Evolutionary conservation across 2,113 vertebrate species (phyloP).

Genomic region (Dinomys branickii): DNA sequence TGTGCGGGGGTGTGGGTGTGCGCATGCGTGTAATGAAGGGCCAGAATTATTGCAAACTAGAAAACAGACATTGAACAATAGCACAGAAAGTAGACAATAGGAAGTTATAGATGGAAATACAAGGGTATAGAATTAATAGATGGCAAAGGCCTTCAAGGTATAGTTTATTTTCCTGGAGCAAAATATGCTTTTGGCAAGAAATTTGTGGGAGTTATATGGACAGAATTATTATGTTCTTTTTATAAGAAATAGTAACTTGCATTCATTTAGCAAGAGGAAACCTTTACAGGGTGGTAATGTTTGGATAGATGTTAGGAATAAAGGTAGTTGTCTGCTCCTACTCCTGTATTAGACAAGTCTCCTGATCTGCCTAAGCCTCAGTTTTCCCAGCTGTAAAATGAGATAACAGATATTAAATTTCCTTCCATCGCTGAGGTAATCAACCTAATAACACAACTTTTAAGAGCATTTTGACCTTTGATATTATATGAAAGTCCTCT

Average conservation of each 20-base stretch:
- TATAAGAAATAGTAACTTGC: neutral
- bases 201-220: neutral
- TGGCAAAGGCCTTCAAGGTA: neutral
- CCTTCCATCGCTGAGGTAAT: neutral
- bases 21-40: neutral
- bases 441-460: neutral
- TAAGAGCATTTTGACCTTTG: conserved; percentile 5
- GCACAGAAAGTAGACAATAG: conserved; percentile 18
- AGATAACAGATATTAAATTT: neutral
- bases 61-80: neutral
- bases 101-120: neutral
- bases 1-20: too few relatives aligned
- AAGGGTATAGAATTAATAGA: neutral
- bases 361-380: neutral
- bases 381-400: conserved; percentile 6
- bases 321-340: neutral
- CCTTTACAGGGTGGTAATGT: neutral
- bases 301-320: neutral
- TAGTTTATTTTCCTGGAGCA: neutral
- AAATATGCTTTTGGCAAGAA: neutral
- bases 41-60: neutral
- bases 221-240: conserved; percentile 33
- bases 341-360: neutral
- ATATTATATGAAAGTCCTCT: neutral
- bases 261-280: conserved; percentile 42